Evolutionary conservation across 2,797 vertebrate genomes (phyloP), one percentile per base, ranked within the genome.

Genomic region (Austrolebias charrua): DNA sequence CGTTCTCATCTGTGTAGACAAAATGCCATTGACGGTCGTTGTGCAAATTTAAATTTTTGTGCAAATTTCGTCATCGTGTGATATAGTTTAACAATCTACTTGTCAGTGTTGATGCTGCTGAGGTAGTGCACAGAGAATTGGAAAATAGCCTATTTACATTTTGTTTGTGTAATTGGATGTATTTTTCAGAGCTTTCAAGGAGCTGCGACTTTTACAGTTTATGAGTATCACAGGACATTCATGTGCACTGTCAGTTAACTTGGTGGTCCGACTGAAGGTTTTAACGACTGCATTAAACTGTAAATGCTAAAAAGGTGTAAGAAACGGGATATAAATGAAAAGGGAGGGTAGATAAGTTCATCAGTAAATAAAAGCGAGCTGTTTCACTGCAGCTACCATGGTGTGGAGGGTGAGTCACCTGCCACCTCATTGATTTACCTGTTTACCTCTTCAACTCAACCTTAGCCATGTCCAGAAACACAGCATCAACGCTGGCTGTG

Each of bases 371-470:
- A 54, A 66, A 49, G 47, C n/a, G 20, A 76, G 73, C 60, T n/a
- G 42, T 53, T 43, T 35, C 18, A 3, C 63, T 55, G 62, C 24
- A 33, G 58, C 55, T 29, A 0, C 67, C 33, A 38, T 20, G 53
- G 40, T n/a, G n/a, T 11, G 19, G 14, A 49, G 71, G 60, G 16
- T 15, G 29, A 67, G 16, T 55, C 56, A 50, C 42, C 63, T 53
- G 46, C 29, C 61, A 55, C 51, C 58, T 79, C 73, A 68, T 57
- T 64, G 80, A 79, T 82, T 67, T 15, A 56, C 6, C 54, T 56
- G 66, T 78, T 80, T 80, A 66, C 69, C 66, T 59, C 55, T 55
- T 53, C 38, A 56, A 29, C 54, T 65, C 51, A 12, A 49, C 49
- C 49, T 42, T 53, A 44, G 58, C 55, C 50, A 38, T 38, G 66